Percentiles rank a stretch among this genome's conserved stretches.
Evolutionary conservation across 2,797 vertebrate species (phyloP).

Genomic region (Sparus aurata): DNA sequence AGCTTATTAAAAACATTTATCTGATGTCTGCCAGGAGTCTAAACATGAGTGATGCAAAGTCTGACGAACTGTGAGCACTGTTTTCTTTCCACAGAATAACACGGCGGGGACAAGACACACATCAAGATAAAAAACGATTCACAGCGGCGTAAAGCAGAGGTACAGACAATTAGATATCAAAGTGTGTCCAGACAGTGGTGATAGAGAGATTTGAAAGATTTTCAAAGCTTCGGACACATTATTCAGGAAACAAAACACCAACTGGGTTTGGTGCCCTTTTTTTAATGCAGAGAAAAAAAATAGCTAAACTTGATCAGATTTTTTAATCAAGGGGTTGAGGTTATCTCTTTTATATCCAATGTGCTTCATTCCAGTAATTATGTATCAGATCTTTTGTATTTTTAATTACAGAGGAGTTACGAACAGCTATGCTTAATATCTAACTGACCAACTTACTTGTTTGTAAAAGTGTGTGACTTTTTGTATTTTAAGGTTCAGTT

Average conservation of each 20-base stretch:
- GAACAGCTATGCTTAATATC: not conserved
- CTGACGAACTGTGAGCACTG: constrained; percentile 4
- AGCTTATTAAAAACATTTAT: constrained; percentile 59
- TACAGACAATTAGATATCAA: constrained; percentile 4
- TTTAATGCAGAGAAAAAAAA: not conserved
- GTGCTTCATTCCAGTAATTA: constrained; percentile 2
- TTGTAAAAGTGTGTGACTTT: too few relatives aligned
- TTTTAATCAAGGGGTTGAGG: not conserved
- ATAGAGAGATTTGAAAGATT: not conserved
- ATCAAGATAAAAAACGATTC: constrained; percentile 16
- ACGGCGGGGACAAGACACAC: not conserved
- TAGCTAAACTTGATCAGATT: not conserved
- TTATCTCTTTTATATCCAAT: constrained; percentile 1
- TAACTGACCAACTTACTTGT: not conserved
- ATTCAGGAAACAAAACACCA: not conserved
- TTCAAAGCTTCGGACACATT: constrained; percentile 3
- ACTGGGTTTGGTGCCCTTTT: not conserved
- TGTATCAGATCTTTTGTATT: not conserved
- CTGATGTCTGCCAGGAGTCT: constrained; percentile 39
- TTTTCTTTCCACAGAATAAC: constrained; percentile 31
- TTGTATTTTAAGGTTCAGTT: too few relatives aligned
- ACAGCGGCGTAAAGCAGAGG: not conserved
- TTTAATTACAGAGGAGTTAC: not conserved
- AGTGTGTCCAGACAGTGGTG: constrained; percentile 12
- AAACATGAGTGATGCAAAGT: constrained; percentile 29